Conservation (phyloP, 2,113 vertebrate species). For the Scortum barcoo region DNA sequence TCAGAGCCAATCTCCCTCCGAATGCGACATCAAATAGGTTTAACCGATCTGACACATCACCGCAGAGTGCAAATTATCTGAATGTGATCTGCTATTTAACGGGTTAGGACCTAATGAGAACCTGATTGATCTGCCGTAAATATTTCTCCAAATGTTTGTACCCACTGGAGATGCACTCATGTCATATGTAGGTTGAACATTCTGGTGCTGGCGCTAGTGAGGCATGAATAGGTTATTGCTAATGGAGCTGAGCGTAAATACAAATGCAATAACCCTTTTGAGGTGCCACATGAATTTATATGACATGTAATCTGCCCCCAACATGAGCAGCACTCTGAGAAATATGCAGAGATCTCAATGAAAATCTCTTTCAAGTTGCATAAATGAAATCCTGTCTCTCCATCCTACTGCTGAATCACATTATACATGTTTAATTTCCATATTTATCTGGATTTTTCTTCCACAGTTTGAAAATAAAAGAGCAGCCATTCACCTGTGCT, state of each 20-base stretch:
- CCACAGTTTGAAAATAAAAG: not conserved
- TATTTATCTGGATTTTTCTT: not conserved
- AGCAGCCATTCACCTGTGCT: not conserved
- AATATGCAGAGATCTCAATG: conserved; percentile 9
- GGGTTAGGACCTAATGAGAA: conserved; percentile 37
- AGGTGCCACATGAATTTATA: conserved; percentile 22
- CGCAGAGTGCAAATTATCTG: conserved; percentile 17
- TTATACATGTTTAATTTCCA: not conserved
- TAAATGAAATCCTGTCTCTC: not conserved
- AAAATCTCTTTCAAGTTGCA: conserved; percentile 3
- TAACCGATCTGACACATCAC: conserved; percentile 46
- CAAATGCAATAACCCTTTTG: conserved; percentile 14
- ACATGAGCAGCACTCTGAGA: not conserved
- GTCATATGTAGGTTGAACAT: not conserved
- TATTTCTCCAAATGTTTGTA: conserved; percentile 25
- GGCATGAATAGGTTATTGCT: not conserved
- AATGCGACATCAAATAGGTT: conserved; percentile 56
- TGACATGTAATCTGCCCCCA: conserved; percentile 2
- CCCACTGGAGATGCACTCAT: not conserved
- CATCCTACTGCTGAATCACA: not conserved
- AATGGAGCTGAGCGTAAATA: conserved; percentile 8
- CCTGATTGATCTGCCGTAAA: conserved; percentile 10
- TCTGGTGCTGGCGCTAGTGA: not conserved
- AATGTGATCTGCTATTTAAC: conserved; percentile 31
- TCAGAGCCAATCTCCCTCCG: conserved; percentile 53